Percentiles rank a stretch among this genome's conserved stretches.
phyloP scores from a whole-genome alignment of 2,888 invertebrate species.

The Lamellibrachia columna region DNA sequence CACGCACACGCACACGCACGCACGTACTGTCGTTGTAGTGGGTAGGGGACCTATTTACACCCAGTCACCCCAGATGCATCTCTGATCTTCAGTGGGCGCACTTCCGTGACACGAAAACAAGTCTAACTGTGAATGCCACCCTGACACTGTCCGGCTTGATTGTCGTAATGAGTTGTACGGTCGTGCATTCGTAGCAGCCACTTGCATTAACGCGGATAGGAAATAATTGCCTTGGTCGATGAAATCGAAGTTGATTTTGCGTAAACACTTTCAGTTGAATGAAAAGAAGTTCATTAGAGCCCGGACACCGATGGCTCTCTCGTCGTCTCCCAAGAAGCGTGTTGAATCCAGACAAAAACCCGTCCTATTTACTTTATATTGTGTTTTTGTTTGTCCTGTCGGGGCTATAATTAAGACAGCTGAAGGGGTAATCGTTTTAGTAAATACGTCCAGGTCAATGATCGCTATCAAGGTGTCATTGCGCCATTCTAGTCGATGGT shows the following conservation, averaged over 20 bases:
- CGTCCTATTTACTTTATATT: no score
- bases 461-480: no score
- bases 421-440: no score
- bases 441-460: no score
- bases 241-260: background rate
- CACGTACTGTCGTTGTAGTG: background rate
- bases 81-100: background rate
- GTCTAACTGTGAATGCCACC: background rate
- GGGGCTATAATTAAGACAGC: no score
- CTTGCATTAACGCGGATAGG: background rate
- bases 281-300: background rate
- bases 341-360: background rate
- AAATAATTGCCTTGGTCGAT: background rate
- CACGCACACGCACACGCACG: no score
- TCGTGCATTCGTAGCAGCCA: background rate
- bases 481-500: no score
- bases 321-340: background rate
- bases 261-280: conserved; percentile 9
- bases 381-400: no score
- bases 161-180: background rate
- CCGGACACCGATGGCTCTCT: background rate
- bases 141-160: background rate
- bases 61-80: background rate
- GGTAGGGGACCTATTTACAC: background rate
- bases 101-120: background rate